phyloP scores from a whole-genome alignment of 1,140 invertebrate species.

The Hycleus cichorii region DNA sequence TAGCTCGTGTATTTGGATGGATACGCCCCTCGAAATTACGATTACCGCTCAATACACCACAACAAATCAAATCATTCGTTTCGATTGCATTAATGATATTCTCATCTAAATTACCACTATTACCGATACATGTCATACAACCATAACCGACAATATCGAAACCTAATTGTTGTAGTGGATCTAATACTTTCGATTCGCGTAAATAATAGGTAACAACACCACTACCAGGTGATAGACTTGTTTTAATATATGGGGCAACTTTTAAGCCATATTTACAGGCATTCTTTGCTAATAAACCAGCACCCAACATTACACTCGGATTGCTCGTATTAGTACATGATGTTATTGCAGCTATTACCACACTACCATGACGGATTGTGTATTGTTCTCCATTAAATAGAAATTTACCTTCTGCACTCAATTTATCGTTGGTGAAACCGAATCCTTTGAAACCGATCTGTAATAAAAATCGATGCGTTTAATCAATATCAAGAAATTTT shows the following conservation, averaged over 20 bases:
- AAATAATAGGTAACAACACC: constrained; percentile 98
- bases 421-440: constrained; percentile 65
- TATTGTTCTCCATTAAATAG: constrained; percentile 76
- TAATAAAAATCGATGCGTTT: constrained; percentile 16
- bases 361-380: constrained; percentile 82
- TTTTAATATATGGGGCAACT: constrained; percentile 93
- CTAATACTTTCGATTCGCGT: constrained; percentile 73
- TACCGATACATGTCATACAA: constrained; percentile 99
- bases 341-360: constrained; percentile 96
- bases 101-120: constrained; percentile 90
- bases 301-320: constrained; percentile 94
- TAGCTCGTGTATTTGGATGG: constrained; percentile 91
- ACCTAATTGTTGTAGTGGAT: constrained; percentile 73
- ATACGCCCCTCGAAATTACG: constrained; percentile 97
- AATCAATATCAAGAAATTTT: neutral
- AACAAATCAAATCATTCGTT: constrained; percentile 89
- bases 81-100: constrained; percentile 89
- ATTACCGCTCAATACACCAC: constrained; percentile 92
- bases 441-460: constrained; percentile 94
- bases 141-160: constrained; percentile 88
- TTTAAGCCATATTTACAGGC: constrained; percentile 85
- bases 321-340: constrained; percentile 98
- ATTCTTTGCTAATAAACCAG: constrained; percentile 89
- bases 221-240: constrained; percentile 91
- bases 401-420: constrained; percentile 62